These are phyloP conservation scores for Heterochromis multidens DNA, from an alignment of 2,113 vertebrate species.

Conservation along the genomic window DNA sequence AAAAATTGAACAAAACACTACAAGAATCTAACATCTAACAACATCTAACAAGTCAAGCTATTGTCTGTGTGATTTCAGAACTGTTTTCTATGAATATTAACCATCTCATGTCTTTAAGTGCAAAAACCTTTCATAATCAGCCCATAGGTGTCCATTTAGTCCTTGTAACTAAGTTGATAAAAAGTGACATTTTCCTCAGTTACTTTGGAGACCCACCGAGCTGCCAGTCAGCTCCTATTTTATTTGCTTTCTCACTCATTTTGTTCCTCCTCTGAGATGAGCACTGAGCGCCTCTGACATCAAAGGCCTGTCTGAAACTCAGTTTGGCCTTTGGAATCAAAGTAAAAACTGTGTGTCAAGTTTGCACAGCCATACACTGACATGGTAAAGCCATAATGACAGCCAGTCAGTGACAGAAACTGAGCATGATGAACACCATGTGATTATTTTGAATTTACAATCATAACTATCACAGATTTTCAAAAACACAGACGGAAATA, in stretches of 20 bases:
- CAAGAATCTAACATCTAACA: background rate
- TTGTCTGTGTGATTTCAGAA: background rate
- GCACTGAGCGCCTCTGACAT: slow-evolving; percentile 33
- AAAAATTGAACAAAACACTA: background rate
- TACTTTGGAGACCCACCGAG: slow-evolving; percentile 48
- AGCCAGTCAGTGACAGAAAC: slow-evolving; percentile 31
- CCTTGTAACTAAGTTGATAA: slow-evolving; percentile 35
- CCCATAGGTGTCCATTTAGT: slow-evolving; percentile 39
- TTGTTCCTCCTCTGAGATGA: slow-evolving; percentile 47
- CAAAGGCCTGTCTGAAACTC: slow-evolving; percentile 53
- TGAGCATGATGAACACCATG: slow-evolving; percentile 35
- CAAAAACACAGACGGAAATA: background rate
- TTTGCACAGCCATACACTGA: background rate
- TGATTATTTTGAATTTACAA: slow-evolving; percentile 4
- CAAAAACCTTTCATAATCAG: background rate
- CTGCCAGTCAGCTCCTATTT: slow-evolving; percentile 58
- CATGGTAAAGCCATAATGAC: slow-evolving; percentile 6
- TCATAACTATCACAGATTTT: background rate
- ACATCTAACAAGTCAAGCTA: background rate
- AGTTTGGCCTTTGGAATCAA: slow-evolving; percentile 44
- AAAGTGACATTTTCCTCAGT: slow-evolving; percentile 56
- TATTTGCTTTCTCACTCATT: slow-evolving; percentile 58
- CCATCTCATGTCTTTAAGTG: background rate
- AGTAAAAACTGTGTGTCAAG: slow-evolving; percentile 23
- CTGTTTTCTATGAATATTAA: background rate